Evolutionary conservation across 2,113 vertebrate species (phyloP).

Genomic region (Myiagra hebetior): DNA sequence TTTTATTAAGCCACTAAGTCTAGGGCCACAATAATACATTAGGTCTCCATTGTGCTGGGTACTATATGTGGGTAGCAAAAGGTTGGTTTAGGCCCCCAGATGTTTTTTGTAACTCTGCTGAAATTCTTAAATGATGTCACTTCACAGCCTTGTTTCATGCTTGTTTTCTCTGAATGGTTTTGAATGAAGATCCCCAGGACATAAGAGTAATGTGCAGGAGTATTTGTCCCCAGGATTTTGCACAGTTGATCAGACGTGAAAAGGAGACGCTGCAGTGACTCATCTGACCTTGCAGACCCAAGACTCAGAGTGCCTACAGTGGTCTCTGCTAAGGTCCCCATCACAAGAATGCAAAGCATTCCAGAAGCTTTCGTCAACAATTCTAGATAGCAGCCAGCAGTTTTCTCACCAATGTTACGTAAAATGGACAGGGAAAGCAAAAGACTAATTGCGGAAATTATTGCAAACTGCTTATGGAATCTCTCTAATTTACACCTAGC

Average conservation of each 20-base stretch:
- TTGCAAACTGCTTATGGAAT: not conserved
- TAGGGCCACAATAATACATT: not conserved
- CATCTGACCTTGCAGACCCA: not conserved
- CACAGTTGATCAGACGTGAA: not conserved
- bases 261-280: not conserved
- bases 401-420: not conserved
- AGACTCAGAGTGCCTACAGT: not conserved
- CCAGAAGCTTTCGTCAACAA: not conserved
- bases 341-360: constrained; percentile 18
- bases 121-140: not conserved
- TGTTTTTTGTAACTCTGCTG: not conserved
- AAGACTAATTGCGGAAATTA: not conserved
- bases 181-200: not conserved
- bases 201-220: not conserved
- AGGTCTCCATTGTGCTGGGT: not conserved
- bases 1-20: not conserved
- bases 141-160: not conserved
- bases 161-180: not conserved
- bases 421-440: not conserved
- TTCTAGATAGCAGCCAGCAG: not conserved
- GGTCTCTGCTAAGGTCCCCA: not conserved
- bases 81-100: not conserved
- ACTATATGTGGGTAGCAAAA: not conserved
- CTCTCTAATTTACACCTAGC: not conserved
- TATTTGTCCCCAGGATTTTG: constrained; percentile 7